phyloP scores from a whole-genome alignment of 2,797 vertebrate species.

The Urocyon cinereoargenteus region DNA sequence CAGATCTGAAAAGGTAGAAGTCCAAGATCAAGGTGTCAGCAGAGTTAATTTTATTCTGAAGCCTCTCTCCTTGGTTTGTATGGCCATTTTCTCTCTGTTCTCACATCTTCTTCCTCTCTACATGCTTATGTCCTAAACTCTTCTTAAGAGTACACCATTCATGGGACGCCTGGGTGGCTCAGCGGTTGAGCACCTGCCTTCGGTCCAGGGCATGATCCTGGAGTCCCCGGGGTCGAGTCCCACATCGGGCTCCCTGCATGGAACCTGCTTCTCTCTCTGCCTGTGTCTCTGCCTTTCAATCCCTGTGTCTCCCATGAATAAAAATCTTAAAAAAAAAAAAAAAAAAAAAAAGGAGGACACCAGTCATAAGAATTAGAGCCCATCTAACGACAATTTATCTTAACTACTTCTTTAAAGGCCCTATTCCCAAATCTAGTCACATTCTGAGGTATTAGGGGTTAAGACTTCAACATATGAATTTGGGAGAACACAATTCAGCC shows the following conservation, averaged over 20 bases:
- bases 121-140: neutral
- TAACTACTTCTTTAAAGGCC: neutral
- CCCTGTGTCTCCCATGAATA: no score
- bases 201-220: no score
- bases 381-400: neutral
- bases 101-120: neutral
- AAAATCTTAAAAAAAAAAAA: no score
- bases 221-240: no score
- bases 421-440: neutral
- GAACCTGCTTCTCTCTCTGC: no score
- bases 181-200: no score
- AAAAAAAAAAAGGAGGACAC: neutral
- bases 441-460: neutral
- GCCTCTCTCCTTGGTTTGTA: neutral
- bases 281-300: no score
- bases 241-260: no score
- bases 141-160: neutral
- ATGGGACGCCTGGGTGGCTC: no score
- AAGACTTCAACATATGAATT: neutral
- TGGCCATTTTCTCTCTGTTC: neutral
- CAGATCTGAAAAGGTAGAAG: neutral
- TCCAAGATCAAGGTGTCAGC: neutral
- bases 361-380: neutral
- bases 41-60: neutral
- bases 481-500: neutral